Percentiles rank a stretch among this genome's conserved stretches.
Evolutionary conservation across 2,113 vertebrate genomes (phyloP).

Genomic region (Petaurus breviceps): DNA sequence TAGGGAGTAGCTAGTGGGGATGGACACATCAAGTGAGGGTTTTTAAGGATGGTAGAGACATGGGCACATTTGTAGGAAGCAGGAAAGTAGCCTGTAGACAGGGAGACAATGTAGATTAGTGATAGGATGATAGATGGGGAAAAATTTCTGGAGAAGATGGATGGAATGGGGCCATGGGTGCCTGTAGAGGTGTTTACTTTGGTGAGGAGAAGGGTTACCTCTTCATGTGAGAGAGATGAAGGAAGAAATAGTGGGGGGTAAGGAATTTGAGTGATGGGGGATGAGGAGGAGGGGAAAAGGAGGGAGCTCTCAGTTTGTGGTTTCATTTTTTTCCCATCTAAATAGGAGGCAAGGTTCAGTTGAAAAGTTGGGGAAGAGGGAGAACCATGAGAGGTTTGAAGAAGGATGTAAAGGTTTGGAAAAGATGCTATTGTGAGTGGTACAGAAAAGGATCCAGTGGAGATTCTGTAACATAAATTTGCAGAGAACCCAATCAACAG

Average conservation of each 20-base stretch:
- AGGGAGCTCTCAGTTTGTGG: background rate
- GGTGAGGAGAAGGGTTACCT: background rate
- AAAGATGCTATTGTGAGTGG: background rate
- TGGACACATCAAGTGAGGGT: background rate
- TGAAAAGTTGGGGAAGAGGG: background rate
- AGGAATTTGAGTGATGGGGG: background rate
- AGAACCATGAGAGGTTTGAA: background rate
- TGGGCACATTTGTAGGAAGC: background rate
- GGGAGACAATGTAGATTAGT: background rate
- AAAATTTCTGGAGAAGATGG: background rate
- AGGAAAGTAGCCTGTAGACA: background rate
- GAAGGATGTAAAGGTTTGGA: background rate
- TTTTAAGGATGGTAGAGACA: background rate
- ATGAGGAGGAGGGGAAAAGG: background rate
- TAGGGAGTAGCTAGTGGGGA: background rate
- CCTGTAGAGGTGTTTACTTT: background rate
- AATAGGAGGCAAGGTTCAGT: background rate
- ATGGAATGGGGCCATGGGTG: background rate
- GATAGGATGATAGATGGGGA: background rate
- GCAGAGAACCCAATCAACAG: background rate
- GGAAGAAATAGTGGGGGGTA: background rate
- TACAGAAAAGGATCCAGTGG: background rate
- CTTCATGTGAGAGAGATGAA: background rate
- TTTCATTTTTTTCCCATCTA: background rate
- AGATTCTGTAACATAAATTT: background rate